Base-by-base conservation (phyloP, 2,113 vertebrate genomes). In the Oreochromis spilurus region DNA sequence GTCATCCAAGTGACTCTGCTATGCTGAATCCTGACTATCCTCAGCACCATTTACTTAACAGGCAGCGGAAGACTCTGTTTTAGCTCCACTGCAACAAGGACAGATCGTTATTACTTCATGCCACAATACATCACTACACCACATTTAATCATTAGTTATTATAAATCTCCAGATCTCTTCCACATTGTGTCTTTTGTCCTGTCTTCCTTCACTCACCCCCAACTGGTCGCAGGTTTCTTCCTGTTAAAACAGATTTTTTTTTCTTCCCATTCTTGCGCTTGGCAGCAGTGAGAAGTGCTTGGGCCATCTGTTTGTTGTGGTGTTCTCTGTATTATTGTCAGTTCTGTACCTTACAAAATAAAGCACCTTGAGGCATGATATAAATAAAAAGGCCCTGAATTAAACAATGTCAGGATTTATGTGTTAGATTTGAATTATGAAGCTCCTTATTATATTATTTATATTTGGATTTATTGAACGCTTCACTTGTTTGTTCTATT, bases 381-480 rank as follows among this genome's bases (percentile, higher is more conserved):
- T 65, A 36, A 65, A 65, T 36, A 36, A 36, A 65, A 65, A n/a
- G 17, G 31, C 12, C 31, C 60, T 65, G 60, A 65, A 65, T 12
- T 65, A 5, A 65, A 26, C 24, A 2, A 75, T 19, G 4, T 1
- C 40, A 11, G 24, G 21, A 75, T 75, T 75, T 48, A 75, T 48
- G 12, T 4, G n/a, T 43, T 48, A 45, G 21, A 48, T 26, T 75
- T 48, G 1, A 48, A 29, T 48, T 17, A 75, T 48, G 16, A 29
- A 45, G 12, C 67, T 45, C 21, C 0, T 45, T 72, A 45, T 45
- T 72, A 16, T 72, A 1, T 45, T 45, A 43, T 24, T 43, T 45
- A 17, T 0, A 72, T 72, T 26, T 72, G 0, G 1, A 72, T 45
- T 72, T 16, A 72, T 26, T 72, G 38, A 45, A 40, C 3, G 5